phyloP scores from a whole-genome alignment of 2,113 vertebrate species.

The Balaeniceps rex region DNA sequence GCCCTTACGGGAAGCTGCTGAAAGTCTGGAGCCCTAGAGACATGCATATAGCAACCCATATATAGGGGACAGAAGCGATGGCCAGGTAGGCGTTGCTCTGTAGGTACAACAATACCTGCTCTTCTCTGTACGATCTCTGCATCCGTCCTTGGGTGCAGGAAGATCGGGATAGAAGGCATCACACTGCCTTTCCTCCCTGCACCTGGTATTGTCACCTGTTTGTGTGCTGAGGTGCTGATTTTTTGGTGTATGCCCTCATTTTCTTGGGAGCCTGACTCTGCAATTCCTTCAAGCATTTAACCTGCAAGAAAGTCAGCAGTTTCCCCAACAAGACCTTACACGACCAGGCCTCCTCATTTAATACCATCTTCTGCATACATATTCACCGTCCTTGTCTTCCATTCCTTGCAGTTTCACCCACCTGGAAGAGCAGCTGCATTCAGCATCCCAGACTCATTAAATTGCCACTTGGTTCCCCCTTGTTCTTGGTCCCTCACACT shows the following conservation, averaged over 20 bases:
- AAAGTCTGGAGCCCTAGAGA: neutral
- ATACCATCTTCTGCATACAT: neutral
- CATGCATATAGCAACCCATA: neutral
- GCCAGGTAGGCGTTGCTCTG: neutral
- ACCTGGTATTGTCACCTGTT: neutral
- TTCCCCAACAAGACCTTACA: conserved; percentile 27
- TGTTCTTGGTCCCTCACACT: neutral
- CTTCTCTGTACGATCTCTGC: neutral
- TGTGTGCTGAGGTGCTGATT: neutral
- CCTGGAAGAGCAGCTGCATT: neutral
- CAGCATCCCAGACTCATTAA: neutral
- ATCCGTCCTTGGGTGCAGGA: neutral
- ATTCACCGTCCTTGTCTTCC: neutral
- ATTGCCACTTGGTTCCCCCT: neutral
- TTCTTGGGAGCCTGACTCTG: neutral
- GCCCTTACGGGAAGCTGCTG: neutral
- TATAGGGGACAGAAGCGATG: neutral
- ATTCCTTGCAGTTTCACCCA: neutral
- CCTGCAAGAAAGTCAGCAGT: conserved; percentile 22
- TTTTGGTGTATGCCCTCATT: neutral
- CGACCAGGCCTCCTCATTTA: neutral
- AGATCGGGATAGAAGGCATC: neutral
- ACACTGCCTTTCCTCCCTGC: neutral
- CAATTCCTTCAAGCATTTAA: neutral
- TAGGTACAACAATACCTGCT: neutral